Base-by-base conservation (phyloP, 2,888 invertebrate genomes). In the Leptura quadrifasciata region DNA sequence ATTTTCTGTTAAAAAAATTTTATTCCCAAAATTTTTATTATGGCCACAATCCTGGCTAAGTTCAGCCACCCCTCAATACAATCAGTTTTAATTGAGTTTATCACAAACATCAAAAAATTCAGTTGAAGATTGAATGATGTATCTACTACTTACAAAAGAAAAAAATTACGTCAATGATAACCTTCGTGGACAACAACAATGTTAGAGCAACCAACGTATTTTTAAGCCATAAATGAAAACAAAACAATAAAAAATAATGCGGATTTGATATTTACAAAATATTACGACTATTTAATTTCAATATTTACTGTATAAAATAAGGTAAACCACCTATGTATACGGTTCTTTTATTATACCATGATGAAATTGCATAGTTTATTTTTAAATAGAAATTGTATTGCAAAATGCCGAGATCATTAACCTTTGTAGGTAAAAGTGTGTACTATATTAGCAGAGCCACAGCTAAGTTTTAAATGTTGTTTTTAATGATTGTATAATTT, bases 361-460 rank as follows among this genome's bases (percentile, higher is more conserved):
- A 80, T 79, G 85, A 86, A 86, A 86, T 81, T 75, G 64, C 75
- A 60, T 77, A 71, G 79, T 80, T 82, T 82, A 85, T 86, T 87
- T 87, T 86, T 85, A 86, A 87, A 85, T 86, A 87, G 86, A 87
- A 86, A 87, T 85, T 85, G 83, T 86, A 81, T 86, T 86, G 85
- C 86, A 85, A 86, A 85, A 86, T 81, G 78, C 72, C 74, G 75
- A 76, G 86, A 82, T 77, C 86, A 77, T 84, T 84, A 84, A 86
- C 86, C 85, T 86, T 79, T 74, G 47, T 55, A 18, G 76, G 77
- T 77, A 75, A 77, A 77, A 77, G 77, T 72, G 77, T 72, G 69
- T 68, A 67, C 47, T 61, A 68, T 68, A 57, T 63, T 31, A 54
- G 68, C 68, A 27, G 12, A 68, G 68, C 54, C 20, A 21, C 57